A percentile compares a stretch with the other conserved stretches of the same genome.
Conservation (phyloP, 2,888 invertebrate species). For the Stictocephala bisonia region DNA sequence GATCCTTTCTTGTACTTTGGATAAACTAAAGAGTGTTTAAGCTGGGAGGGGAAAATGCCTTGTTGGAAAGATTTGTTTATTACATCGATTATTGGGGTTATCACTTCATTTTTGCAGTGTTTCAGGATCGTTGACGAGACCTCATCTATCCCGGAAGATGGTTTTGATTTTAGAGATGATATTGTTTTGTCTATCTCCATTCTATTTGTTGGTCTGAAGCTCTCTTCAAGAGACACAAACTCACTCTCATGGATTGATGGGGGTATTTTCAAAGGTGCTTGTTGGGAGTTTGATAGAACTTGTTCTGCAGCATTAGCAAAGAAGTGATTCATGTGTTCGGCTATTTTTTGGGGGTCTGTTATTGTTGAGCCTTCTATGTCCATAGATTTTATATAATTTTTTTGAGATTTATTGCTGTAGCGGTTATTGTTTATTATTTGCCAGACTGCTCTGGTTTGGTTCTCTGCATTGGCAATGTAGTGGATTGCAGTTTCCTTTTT, state of each 20-base stretch:
- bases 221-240: too few species aligned
- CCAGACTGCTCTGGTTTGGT: constrained; percentile 13
- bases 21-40: too few species aligned
- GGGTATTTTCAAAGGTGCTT: not conserved
- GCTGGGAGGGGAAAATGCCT: too few species aligned
- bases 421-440: constrained; percentile 14
- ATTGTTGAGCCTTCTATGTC: constrained; percentile 5
- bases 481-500: constrained; percentile 2
- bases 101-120: too few species aligned
- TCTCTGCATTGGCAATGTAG: constrained; percentile 21
- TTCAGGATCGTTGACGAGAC: too few species aligned
- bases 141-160: too few species aligned
- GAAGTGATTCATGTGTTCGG: constrained; percentile 24
- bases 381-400: constrained; percentile 1
- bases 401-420: constrained; percentile 9
- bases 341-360: constrained; percentile 34
- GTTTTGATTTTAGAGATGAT: too few species aligned
- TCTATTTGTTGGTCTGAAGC: too few species aligned
- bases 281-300: constrained; percentile 10
- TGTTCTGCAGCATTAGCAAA: constrained; percentile 30
- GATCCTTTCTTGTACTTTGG: too few species aligned
- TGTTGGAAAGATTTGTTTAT: too few species aligned
- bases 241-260: not conserved
- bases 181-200: too few species aligned
- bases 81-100: too few species aligned